phyloP scores from a whole-genome alignment of 2,888 invertebrate genomes.

The Crepidodera aurea region DNA sequence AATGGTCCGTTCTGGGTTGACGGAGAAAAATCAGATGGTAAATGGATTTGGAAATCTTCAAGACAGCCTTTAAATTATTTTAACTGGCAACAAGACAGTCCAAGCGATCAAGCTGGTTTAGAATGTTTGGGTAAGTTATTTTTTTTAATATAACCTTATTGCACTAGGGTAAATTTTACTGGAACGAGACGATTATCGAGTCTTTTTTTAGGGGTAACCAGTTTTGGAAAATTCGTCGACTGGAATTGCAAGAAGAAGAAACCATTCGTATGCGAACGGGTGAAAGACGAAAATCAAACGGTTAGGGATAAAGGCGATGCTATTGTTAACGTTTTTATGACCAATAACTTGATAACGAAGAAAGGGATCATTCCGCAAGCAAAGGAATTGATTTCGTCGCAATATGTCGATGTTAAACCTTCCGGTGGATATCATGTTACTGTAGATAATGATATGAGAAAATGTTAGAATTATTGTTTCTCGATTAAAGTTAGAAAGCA shows the following conservation, averaged over 20 bases:
- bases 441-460: constrained; percentile 6
- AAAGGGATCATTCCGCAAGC: constrained; percentile 1
- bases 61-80: constrained; percentile 3
- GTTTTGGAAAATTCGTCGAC: constrained; percentile 3
- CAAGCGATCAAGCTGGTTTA: not conserved
- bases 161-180: too few species aligned
- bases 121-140: not conserved
- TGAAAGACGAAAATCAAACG: not conserved
- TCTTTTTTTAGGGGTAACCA: not conserved
- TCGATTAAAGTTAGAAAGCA: not conserved
- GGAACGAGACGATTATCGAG: too few species aligned
- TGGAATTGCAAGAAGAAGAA: not conserved
- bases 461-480: constrained; percentile 14
- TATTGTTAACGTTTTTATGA: constrained; percentile 13
- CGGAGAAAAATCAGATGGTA: constrained; percentile 5
- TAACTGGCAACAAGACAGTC: constrained; percentile 2
- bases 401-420: constrained; percentile 1
- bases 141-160: too few species aligned
- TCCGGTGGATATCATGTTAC: constrained; percentile 14
- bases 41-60: constrained; percentile 12
- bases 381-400: constrained; percentile 10
- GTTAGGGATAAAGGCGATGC: not conserved
- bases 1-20: constrained; percentile 9
- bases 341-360: constrained; percentile 6
- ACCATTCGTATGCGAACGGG: constrained; percentile 11